Evolutionary conservation across 2,888 invertebrate genomes (phyloP), one percentile per base, ranked within the genome.

Genomic region (Nebria salina): DNA sequence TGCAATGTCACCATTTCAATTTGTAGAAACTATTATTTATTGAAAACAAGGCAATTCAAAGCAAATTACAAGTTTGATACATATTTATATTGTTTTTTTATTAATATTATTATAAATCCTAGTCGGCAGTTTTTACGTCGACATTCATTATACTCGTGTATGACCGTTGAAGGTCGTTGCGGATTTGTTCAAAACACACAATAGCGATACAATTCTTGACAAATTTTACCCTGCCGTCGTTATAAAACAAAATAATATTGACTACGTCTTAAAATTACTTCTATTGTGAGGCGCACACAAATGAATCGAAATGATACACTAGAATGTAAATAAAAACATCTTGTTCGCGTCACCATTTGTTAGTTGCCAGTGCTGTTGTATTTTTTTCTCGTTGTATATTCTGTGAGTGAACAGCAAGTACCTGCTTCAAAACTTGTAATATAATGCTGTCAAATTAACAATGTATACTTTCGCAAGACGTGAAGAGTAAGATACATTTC

Each of bases 151-250:
- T 43, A 9, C 9, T 43, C 54, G 13, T 6, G 4, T 54, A 54
- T 54, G 13, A 8, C 13, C 54, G 54, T 54, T 54, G 11, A 54
- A 54, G 54, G 54, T 54, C 13, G 54, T 54, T 54, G 54, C 7
- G 34, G 34, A 4, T 54, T 54, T 54, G 54, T 54, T 54, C 54
- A 5, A 54, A 54, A 54, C 4, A 54, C 4, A 54, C 54, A 54
- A 54, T 54, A 54, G 54, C 54, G 54, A 54, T 54, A 54, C 54
- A 54, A 54, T 54, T 54, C 54, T 54, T 54, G 54, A 54, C 54
- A 54, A 54, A 54, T 54, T 6, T 54, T 54, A 54, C 54, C 54
- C 54, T 13, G 8, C 54, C 54, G 54, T 54, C 54, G 4, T 34
- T 5, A 34, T 34, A 34, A 34, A 34, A 13, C 54, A 54, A 13